Evolutionary conservation across 2,888 invertebrate genomes (phyloP).

Genomic region (Craniophora ligustri): DNA sequence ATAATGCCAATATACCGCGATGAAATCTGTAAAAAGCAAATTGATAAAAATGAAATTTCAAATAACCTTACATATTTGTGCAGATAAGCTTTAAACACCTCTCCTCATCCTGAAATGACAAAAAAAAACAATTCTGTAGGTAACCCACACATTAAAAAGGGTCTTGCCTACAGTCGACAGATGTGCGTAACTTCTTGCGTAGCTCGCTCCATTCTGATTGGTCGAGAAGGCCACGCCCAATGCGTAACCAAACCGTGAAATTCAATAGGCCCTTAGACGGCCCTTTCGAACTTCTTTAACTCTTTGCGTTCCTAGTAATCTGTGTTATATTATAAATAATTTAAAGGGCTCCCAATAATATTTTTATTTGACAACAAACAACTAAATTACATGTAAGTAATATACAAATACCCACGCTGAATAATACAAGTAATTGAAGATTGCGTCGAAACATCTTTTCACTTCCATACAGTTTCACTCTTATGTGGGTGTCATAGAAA

Average conservation of each 20-base stretch:
- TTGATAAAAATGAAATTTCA: too few relatives aligned
- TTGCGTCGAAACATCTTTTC: background rate
- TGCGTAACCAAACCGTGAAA: slow-evolving; percentile 84
- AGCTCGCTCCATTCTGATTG: slow-evolving; percentile 75
- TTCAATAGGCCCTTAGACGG: slow-evolving; percentile 79
- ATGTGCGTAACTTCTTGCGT: slow-evolving; percentile 84
- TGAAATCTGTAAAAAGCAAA: too few relatives aligned
- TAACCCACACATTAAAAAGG: slow-evolving; percentile 62
- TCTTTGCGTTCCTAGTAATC: slow-evolving; percentile 81
- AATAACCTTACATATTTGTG: slow-evolving; percentile 21
- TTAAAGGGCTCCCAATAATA: slow-evolving; percentile 83
- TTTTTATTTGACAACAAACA: slow-evolving; percentile 69
- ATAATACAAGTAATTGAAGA: background rate
- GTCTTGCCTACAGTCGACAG: slow-evolving; percentile 50
- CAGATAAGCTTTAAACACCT: slow-evolving; percentile 27
- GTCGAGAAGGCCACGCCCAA: slow-evolving; percentile 81
- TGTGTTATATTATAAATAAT: slow-evolving; percentile 89
- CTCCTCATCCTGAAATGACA: slow-evolving; percentile 51
- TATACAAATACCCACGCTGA: background rate
- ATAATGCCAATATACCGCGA: too few relatives aligned
- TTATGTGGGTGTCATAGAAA: too few relatives aligned
- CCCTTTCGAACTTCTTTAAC: slow-evolving; percentile 80
- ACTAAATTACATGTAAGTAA: slow-evolving; percentile 49
- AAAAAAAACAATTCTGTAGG: slow-evolving; percentile 49
- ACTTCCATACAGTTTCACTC: too few relatives aligned